These are phyloP conservation scores for Strix aluco DNA, from an alignment of 2,113 vertebrate genomes.

Conservation along the genomic window DNA sequence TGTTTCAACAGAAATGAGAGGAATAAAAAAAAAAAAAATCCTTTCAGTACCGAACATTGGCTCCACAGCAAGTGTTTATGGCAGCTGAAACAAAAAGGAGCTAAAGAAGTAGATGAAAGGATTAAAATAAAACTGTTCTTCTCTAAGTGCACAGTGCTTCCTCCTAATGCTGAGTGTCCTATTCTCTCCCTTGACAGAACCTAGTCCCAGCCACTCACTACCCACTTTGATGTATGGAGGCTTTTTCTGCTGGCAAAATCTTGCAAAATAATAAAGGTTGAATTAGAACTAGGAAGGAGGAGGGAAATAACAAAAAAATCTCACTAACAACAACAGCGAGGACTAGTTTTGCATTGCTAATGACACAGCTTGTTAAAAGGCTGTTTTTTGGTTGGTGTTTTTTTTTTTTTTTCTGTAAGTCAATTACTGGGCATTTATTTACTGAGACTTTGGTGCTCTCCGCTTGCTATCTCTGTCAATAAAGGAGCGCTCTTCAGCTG, in stretches of 20 bases:
- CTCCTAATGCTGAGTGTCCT: neutral
- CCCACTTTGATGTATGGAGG: constrained; percentile 21
- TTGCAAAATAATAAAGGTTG: constrained; percentile 24
- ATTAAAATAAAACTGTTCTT: constrained; percentile 60
- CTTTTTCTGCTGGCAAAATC: constrained; percentile 31
- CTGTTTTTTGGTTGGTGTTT: neutral
- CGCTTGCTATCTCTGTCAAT: neutral
- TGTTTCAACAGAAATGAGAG: constrained; percentile 70
- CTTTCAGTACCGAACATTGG: constrained; percentile 24
- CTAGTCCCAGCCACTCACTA: constrained; percentile 10
- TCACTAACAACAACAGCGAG: neutral
- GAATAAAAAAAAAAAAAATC: constrained; percentile 5
- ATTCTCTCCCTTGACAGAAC: constrained; percentile 23
- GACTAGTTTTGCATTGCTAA: constrained; percentile 8
- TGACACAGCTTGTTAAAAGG: neutral
- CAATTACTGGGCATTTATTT: neutral
- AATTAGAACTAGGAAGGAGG: constrained; percentile 17
- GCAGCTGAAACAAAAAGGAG: constrained; percentile 55
- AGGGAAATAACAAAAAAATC: neutral
- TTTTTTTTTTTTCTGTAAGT: neutral
- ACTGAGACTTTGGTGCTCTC: neutral
- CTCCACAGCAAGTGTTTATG: constrained; percentile 47
- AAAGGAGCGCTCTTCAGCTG: neutral
- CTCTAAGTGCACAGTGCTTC: constrained; percentile 25
- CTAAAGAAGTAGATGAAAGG: constrained; percentile 55